Conservation (phyloP, 1,140 invertebrate genomes). For the Hyles euphorbiae region DNA sequence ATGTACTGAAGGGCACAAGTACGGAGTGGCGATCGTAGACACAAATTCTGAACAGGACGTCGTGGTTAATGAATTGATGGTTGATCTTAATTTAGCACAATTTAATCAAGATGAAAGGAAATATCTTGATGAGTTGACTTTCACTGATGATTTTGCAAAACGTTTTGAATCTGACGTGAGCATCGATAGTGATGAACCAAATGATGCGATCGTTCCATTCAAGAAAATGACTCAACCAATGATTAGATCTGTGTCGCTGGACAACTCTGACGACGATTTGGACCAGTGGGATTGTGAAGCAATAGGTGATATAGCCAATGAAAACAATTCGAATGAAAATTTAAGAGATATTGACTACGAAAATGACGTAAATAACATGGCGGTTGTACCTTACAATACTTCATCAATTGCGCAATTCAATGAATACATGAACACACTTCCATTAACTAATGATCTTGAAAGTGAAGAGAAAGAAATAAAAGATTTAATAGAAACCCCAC, state of each 20-base stretch:
- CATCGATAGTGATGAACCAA: not conserved
- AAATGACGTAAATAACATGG: not conserved
- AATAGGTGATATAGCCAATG: not conserved
- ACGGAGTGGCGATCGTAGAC: constrained; percentile 54
- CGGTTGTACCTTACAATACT: not conserved
- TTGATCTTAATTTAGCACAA: constrained; percentile 50
- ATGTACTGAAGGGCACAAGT: constrained; percentile 60
- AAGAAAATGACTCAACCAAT: not conserved
- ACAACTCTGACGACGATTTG: constrained; percentile 34
- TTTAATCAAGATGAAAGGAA: constrained; percentile 38
- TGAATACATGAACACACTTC: too few species aligned
- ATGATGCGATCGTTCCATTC: not conserved
- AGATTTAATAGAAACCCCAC: too few species aligned
- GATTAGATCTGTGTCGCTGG: constrained; percentile 9
- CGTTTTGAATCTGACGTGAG: not conserved
- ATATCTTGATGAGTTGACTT: constrained; percentile 32
- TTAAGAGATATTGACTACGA: not conserved
- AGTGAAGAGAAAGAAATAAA: too few species aligned
- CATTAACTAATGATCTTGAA: too few species aligned
- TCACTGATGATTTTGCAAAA: not conserved
- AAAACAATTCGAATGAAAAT: not conserved
- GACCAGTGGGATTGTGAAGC: not conserved
- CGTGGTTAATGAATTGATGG: constrained; percentile 50
- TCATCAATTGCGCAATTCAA: too few species aligned
- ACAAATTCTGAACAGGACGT: constrained; percentile 45